Base-by-base conservation (phyloP, 2,797 vertebrate species). In the Cuculus canorus region DNA sequence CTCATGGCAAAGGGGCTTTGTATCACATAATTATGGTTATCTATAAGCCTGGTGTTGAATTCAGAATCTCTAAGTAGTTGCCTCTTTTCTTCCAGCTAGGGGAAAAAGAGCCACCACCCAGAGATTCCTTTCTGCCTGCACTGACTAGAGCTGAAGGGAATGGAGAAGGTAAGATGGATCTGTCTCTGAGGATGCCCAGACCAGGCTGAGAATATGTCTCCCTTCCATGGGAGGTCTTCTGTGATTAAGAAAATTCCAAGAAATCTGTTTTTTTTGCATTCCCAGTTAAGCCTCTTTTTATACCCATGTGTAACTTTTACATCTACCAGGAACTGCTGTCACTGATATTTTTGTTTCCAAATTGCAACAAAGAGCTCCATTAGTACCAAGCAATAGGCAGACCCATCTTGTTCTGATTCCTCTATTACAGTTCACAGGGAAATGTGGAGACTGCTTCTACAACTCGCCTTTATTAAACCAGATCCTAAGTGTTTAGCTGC, bases 301-400 rank as follows among this genome's bases (percentile, higher is more conserved):
- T 45, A 65, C 30, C 5, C 41, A 48, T 5, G 14, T 30, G 21
- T 65, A 41, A 75, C 32, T 71, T 86, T 18, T 50, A 35, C n/a
- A 90, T 69, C 72, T 78, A 54, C 80, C 33, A 83, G 63, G 60
- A 95, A 95, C 71, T 0, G 3, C 85, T 81, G 57, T 28, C 72
- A 75, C 47, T 25, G 52, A n/a, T 37, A 57, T 11, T 68, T 33
- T 81, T 21, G 7, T 83, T 91, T 94, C 53, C 73, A 75, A 91
- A 71, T 81, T 95, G 68, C 86, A 93, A 54, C 17, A 53, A 84
- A 92, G 73, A 90, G 17, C 30, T 89, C 87, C 77, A 82, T 79
- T 76, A 82, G 32, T 52, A 93, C n/a, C 64, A 89, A 64, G 35
- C 50, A 79, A 71, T 65, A 88, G 80, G 60, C 32, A 93, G 77